Base-by-base conservation (phyloP, 2,888 invertebrate species). In the Hypomecis atomaria region DNA sequence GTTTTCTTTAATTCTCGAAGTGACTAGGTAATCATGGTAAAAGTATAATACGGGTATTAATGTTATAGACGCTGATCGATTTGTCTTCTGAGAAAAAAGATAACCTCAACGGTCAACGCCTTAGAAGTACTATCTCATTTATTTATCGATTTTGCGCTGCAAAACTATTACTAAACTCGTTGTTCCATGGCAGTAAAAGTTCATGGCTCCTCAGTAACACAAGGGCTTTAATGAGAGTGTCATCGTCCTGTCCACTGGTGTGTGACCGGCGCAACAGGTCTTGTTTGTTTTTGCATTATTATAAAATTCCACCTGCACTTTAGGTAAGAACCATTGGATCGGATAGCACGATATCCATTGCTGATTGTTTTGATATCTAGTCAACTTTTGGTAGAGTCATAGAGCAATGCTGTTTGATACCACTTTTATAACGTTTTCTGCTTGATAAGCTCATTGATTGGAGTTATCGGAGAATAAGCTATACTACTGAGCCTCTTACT, bases 231-330 rank as follows among this genome's bases (percentile, higher is more conserved):
- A 72, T 65, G 69, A 62, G 68, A 73, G 74, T 87, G 90, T 90
- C 90, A 86, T 85, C 86, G 90, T 85, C 89, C 90, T 87, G 82
- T 72, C 85, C 86, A 85, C 78, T 85, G 82, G 84, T 75, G 84
- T 86, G 85, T 83, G 83, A 83, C 86, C 79, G 78, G 74, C 65
- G 66, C 64, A 69, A 58, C 67, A 63, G 62, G 64, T 65, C 89
- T 73, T 84, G 88, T 89, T 89, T 84, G 84, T 89, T 89, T 90
- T 90, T 88, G 85, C 87, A 85, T 82, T 85, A 86, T 89, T 90
- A 89, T 87, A 87, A 89, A 87, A 88, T 88, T 86, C 86, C 85
- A 79, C 78, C 73, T 76, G 75, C 65, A 74, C 67, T 73, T 62
- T 59, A 64, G 55, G 53, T 62, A 69, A 70, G 63, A 49, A 13